Conservation (phyloP, 2,113 vertebrate species). For the Vimba vimba region DNA sequence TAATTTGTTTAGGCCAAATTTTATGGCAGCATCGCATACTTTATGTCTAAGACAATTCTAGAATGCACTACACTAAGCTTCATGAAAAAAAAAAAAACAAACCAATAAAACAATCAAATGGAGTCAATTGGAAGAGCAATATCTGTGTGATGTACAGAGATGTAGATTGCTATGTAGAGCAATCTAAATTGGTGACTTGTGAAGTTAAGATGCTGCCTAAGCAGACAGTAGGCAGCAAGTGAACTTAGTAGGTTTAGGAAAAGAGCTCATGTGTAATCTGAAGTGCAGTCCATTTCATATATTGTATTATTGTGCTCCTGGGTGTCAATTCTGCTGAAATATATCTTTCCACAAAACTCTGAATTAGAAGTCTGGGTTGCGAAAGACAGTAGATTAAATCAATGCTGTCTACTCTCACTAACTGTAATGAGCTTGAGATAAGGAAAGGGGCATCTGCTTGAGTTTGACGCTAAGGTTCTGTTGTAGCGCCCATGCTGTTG, state of each 20-base stretch:
- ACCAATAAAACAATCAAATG: too few species aligned
- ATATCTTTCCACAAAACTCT: neutral
- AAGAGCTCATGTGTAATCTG: neutral
- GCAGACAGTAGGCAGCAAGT: neutral
- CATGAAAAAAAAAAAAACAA: too few species aligned
- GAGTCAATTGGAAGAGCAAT: too few species aligned
- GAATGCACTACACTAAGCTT: neutral
- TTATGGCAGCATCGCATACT: neutral
- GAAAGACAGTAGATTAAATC: neutral
- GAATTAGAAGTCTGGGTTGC: neutral
- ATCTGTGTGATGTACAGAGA: too few species aligned
- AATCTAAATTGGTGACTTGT: too few species aligned
- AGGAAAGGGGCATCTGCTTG: neutral
- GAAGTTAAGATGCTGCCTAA: neutral
- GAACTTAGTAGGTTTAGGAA: neutral
- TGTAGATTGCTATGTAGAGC: too few species aligned
- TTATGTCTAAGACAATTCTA: neutral
- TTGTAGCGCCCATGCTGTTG: neutral
- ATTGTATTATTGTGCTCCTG: neutral
- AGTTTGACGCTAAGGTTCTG: neutral
- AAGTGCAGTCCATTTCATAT: neutral
- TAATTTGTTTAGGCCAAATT: neutral
- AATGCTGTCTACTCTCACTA: neutral
- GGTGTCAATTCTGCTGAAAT: neutral
- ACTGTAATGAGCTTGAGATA: neutral